Evolutionary conservation across 2,797 vertebrate genomes (phyloP), one percentile per base, ranked within the genome.

Genomic region (Phataginus tricuspis): DNA sequence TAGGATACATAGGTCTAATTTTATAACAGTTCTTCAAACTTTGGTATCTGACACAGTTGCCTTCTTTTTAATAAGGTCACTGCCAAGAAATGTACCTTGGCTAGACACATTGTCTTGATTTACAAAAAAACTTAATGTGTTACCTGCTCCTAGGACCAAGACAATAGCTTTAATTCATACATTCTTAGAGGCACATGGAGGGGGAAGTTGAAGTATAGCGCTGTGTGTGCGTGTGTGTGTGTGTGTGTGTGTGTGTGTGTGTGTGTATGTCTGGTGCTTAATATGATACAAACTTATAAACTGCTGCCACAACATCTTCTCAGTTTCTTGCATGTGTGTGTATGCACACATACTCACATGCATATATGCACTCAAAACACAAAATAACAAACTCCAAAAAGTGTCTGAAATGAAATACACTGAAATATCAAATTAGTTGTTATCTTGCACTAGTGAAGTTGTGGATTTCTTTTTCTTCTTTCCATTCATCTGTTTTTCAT

Each of bases 381-480:
- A 84, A 93, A 77, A 77, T 87, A 34, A 5, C 55, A 74, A 72
- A 61, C 31, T 89, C 91, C 83, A 86, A 71, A 89, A 90, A 63
- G 11, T 66, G 6, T 74, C 42, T 69, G 69, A 96, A 90, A 83
- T 16, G 39, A 77, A 92, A 37, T 85, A 37, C 14, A 39, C 10
- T 83, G n/a, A 59, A 85, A 79, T 93, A 25, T 59, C 14, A 68
- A 45, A 42, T 53, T 91, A 80, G 69, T 91, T 91, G 37, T 78
- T 68, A 29, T 84, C 79, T 55, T 53, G 27, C 79, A 55, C 92
- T 75, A 80, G 39, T 51, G n/a, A 82, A 57, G 63, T 10, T 71
- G 57, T 88, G 29, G 51, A 29, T 37, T 25, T 31, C 15, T 59
- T 78, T 96, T 79, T 77, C 31, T 84, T 66, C 23, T 78, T 89